phyloP scores from a whole-genome alignment of 2,888 invertebrate genomes.

The Aporophyla nigra region DNA sequence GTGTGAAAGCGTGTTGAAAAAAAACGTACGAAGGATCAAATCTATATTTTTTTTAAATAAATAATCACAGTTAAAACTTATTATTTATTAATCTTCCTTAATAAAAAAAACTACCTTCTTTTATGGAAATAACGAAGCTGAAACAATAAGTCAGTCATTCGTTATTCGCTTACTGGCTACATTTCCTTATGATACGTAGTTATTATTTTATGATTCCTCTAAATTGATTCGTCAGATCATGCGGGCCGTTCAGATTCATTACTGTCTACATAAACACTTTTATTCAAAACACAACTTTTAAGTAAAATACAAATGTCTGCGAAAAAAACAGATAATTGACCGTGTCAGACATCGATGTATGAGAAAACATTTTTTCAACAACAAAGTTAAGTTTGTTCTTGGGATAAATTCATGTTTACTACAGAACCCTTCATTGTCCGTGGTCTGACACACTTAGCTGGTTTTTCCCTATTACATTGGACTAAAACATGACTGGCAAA shows the following conservation, averaged over 20 bases:
- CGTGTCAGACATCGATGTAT: too few species aligned
- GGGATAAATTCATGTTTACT: too few species aligned
- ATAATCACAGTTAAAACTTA: too few species aligned
- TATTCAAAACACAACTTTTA: slow-evolving; percentile 28
- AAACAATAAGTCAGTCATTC: background rate
- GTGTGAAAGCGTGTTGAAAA: too few species aligned
- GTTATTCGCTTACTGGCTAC: slow-evolving; percentile 26
- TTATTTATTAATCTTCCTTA: background rate
- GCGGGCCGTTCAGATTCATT: slow-evolving; percentile 48
- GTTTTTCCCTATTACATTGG: background rate
- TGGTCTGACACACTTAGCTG: too few species aligned
- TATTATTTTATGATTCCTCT: slow-evolving; percentile 27
- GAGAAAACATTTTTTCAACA: too few species aligned
- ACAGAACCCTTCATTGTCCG: too few species aligned
- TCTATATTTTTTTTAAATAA: too few species aligned
- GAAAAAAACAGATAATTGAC: too few species aligned
- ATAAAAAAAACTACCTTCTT: background rate
- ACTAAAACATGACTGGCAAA: too few species aligned
- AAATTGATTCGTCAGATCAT: slow-evolving; percentile 40
- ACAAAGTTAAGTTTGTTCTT: too few species aligned
- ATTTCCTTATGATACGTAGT: background rate
- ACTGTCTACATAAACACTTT: slow-evolving; percentile 34
- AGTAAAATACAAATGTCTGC: slow-evolving; percentile 5
- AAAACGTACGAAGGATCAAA: too few species aligned
- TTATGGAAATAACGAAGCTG: background rate